phyloP scores from a whole-genome alignment of 2,888 invertebrate species.

The Dermolepida albohirtum region DNA sequence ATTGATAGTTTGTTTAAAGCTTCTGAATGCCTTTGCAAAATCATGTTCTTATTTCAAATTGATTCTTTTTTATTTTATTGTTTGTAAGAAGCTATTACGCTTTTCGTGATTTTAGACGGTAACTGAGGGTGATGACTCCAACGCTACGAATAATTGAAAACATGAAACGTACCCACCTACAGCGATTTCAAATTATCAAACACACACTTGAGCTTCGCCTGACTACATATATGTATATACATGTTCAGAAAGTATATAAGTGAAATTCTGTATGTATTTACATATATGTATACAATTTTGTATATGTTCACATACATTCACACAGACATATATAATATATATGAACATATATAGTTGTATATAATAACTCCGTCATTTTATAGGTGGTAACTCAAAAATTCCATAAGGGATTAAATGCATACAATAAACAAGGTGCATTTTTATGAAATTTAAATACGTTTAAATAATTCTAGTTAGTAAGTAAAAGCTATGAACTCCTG shows the following conservation, averaged over 20 bases:
- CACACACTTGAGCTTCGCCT: constrained; percentile 26
- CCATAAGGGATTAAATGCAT: constrained; percentile 7
- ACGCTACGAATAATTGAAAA: constrained; percentile 39
- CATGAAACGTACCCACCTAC: constrained; percentile 40
- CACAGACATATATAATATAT: too few relatives aligned
- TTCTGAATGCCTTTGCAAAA: neutral
- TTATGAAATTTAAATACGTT: constrained; percentile 28
- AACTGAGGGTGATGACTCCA: constrained; percentile 34
- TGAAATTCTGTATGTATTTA: too few relatives aligned
- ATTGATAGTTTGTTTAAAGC: neutral
- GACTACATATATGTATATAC: neutral
- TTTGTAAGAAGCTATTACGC: neutral
- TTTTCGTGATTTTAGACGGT: constrained; percentile 29
- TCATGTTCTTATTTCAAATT: neutral
- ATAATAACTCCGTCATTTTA: too few relatives aligned
- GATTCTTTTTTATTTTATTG: neutral
- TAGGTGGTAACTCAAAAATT: constrained; percentile 24
- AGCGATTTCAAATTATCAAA: constrained; percentile 28
- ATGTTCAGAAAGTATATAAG: neutral
- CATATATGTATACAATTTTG: neutral
- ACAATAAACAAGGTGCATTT: constrained; percentile 25
- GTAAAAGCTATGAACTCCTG: neutral
- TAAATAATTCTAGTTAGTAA: constrained; percentile 1
- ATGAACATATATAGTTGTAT: too few relatives aligned
- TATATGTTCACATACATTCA: too few relatives aligned